Conservation (phyloP, 2,888 invertebrate genomes). For the Rotaria macrura region DNA sequence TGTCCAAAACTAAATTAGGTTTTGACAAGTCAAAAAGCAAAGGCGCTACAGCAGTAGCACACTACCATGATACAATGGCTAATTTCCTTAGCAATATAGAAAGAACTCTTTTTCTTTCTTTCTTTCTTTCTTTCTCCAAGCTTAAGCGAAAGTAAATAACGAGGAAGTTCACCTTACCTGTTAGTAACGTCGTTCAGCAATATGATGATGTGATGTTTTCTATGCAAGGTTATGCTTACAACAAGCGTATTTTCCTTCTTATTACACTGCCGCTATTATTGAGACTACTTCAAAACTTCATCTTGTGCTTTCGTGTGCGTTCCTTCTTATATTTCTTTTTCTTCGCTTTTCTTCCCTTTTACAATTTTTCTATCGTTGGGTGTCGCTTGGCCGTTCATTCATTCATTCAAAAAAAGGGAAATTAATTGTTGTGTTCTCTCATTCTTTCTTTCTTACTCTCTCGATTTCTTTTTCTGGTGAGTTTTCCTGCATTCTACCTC, state of each 20-base stretch:
- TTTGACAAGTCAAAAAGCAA: background rate
- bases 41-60: background rate
- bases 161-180: background rate
- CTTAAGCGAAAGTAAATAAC: background rate
- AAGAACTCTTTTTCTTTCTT: no score
- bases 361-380: background rate
- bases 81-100: background rate
- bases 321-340: background rate
- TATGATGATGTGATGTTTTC: background rate
- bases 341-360: background rate
- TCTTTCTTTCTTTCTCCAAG: background rate
- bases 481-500: background rate
- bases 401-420: background rate
- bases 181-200: background rate
- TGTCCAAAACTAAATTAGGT: background rate
- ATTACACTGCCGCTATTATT: background rate
- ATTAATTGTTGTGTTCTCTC: background rate
- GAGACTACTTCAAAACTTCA: background rate
- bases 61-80: background rate
- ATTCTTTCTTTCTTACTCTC: background rate
- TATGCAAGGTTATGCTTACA: background rate
- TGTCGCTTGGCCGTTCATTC: background rate
- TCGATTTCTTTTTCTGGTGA: background rate
- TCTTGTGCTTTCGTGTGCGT: background rate
- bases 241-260: background rate